Evolutionary conservation across 1,140 invertebrate species (phyloP).

Genomic region (Euwallacea similis): DNA sequence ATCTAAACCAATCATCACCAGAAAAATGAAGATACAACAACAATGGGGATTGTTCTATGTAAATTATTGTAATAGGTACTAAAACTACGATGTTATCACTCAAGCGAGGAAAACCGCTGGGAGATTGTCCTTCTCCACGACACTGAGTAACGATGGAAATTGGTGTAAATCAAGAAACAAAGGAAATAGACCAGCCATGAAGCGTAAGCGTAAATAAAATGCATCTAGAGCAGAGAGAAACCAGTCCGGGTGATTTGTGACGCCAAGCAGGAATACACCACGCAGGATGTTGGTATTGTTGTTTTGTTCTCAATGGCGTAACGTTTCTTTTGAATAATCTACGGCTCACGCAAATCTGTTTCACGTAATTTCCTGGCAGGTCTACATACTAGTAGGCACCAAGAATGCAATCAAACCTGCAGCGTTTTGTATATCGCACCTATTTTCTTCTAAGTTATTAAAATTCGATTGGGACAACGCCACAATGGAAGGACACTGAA

Average conservation of each 20-base stretch:
- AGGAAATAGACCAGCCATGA: constrained; percentile 28
- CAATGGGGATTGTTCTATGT: too few species aligned
- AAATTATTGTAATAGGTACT: too few species aligned
- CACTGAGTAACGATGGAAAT: constrained; percentile 13
- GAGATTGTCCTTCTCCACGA: constrained; percentile 8
- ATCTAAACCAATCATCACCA: too few species aligned
- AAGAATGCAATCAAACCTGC: too few species aligned
- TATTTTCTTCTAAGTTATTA: too few species aligned
- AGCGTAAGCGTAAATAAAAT: constrained; percentile 30
- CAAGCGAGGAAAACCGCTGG: too few species aligned
- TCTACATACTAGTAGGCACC: neutral
- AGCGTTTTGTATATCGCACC: too few species aligned
- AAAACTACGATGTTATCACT: too few species aligned
- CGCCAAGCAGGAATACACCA: constrained; percentile 14
- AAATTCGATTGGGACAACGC: too few species aligned
- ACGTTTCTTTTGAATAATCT: constrained; percentile 1
- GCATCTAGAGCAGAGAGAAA: constrained; percentile 34
- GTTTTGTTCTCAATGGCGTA: constrained; percentile 20
- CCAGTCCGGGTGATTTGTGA: constrained; percentile 21
- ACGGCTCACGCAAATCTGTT: neutral
- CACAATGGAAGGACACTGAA: too few species aligned
- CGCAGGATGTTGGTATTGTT: constrained; percentile 24
- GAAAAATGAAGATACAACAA: too few species aligned
- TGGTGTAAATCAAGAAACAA: constrained; percentile 12
- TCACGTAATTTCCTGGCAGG: neutral